phyloP scores from a whole-genome alignment of 2,888 invertebrate genomes.

The Agrotis clavis region DNA sequence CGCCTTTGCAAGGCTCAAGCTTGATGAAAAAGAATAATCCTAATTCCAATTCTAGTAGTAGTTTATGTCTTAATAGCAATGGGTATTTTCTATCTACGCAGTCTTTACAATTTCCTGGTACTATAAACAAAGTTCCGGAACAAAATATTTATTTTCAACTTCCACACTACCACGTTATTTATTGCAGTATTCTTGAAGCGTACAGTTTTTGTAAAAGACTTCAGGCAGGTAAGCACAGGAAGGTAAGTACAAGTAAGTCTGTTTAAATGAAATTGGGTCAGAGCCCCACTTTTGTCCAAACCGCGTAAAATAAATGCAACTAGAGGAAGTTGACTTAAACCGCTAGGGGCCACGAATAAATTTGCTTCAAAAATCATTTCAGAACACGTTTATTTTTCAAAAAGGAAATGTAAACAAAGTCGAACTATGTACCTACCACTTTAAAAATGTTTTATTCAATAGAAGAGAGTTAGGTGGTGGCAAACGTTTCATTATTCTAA shows the following conservation, averaged over 20 bases:
- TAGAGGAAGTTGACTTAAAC: conserved; percentile 55
- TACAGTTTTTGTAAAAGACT: conserved; percentile 14
- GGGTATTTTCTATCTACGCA: conserved; percentile 15
- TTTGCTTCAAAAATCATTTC: conserved; percentile 57
- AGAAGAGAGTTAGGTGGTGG: conserved; percentile 76
- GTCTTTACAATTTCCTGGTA: conserved; percentile 14
- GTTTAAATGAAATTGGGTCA: conserved; percentile 56
- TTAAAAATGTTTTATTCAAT: conserved; percentile 82
- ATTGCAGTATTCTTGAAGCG: background rate
- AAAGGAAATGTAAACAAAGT: conserved; percentile 56
- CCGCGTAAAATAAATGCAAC: conserved; percentile 59
- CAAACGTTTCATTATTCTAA: conserved; percentile 88
- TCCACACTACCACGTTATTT: conserved; percentile 8
- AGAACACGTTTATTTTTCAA: conserved; percentile 52
- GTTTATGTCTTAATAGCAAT: conserved; percentile 18
- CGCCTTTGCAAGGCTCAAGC: too few relatives aligned
- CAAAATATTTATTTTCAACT: conserved; percentile 36
- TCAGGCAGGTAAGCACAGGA: conserved; percentile 10
- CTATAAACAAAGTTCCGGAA: conserved; percentile 10
- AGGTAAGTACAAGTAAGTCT: conserved; percentile 28
- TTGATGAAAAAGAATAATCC: too few relatives aligned
- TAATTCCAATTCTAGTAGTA: conserved; percentile 17
- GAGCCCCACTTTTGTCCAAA: conserved; percentile 52
- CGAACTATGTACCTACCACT: conserved; percentile 64
- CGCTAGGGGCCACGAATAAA: conserved; percentile 57